Evolutionary conservation across 1,140 invertebrate genomes (phyloP), one percentile per base, ranked within the genome.

Genomic region (Aleiodes sp.): DNA sequence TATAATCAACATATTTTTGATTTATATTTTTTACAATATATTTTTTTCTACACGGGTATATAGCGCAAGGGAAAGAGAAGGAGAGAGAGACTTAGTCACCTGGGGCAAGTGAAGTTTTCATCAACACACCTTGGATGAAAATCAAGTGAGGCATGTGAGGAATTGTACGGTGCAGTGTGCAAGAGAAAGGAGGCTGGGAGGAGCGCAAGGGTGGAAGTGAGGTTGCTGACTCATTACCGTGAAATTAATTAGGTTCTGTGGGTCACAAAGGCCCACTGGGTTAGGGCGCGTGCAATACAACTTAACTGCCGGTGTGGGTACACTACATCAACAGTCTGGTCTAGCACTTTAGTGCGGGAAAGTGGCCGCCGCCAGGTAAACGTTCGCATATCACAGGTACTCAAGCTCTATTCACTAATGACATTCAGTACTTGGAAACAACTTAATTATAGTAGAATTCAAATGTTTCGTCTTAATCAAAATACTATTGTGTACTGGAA

Each of bases 171-270:
- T 1, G 16, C n/a, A 1, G 31, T 14, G 1, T n/a, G 12, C 12
- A 24, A 52, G 14, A 52, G 19, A 24, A 1, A 59, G 12, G 26
- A 59, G 56, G 28, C 28, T 29, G 31, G 31, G 12, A 33, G 31
- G 2, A 31, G 28, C 12, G 56, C 28, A 0, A 28, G 26, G 21
- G 12, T 24, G 8, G 56, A 14, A 12, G 56, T 9, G 56, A 26
- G 28, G 1, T 14, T 70, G 78, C 76, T 78, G 76, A 81, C 76
- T 81, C 79, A 82, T 82, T 82, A 82, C 74, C 75, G 75, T 73
- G 69, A 76, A 80, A 82, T 82, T 80, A 82, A 82, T 82, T 82
- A 80, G 80, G 75, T 82, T 80, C 77, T 78, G 75, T 76, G 73
- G 79, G 79, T 79, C 78, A 81, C 79, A 82, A 82, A 82, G 79